Percentiles rank a stretch among this genome's conserved stretches.
phyloP scores from a whole-genome alignment of 2,113 vertebrate genomes.

The Xenotilapia leptura region DNA sequence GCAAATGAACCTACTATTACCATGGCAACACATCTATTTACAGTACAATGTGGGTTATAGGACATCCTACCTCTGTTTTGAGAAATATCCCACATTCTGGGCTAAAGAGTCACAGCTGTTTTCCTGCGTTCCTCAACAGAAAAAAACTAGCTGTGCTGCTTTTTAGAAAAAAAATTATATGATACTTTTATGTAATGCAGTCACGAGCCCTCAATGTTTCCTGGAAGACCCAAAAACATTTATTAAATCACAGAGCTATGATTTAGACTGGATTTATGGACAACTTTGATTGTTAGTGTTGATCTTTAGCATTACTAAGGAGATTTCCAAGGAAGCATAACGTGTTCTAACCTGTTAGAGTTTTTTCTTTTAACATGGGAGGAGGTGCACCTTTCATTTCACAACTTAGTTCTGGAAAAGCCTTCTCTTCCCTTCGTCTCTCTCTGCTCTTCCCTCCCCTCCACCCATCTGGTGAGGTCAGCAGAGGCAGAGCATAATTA shows the following conservation, averaged over 20 bases:
- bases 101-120: neutral
- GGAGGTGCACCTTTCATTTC: neutral
- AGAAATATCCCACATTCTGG: neutral
- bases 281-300: neutral
- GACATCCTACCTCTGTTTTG: neutral
- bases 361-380: neutral
- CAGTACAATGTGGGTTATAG: slow-evolving; percentile 18
- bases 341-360: slow-evolving; percentile 31
- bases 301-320: neutral
- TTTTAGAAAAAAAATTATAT: neutral
- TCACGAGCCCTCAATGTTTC: neutral
- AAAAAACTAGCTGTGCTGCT: neutral
- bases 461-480: slow-evolving; percentile 57
- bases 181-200: neutral
- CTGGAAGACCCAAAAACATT: neutral
- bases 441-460: slow-evolving; percentile 21
- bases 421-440: neutral
- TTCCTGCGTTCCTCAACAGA: neutral
- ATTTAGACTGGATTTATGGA: neutral
- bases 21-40: slow-evolving; percentile 62
- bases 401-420: slow-evolving; percentile 1
- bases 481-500: slow-evolving; percentile 43
- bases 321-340: neutral
- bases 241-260: neutral
- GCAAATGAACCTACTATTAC: slow-evolving; percentile 14